Evolutionary conservation across 2,113 vertebrate species (phyloP).

Genomic region (Pseudorectes ferrugineus): DNA sequence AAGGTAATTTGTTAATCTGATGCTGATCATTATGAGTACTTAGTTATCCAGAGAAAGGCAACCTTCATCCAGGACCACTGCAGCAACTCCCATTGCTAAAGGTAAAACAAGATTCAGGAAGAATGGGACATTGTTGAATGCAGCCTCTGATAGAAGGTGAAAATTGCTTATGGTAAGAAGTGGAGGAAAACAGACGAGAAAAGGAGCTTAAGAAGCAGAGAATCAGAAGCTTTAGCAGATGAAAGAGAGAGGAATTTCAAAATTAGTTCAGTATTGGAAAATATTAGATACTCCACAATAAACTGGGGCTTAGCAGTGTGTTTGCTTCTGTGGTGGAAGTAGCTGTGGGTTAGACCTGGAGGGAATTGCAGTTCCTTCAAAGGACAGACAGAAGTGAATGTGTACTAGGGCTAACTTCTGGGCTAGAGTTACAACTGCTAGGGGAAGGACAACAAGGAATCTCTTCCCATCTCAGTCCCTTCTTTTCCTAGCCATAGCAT

Average conservation of each 20-base stretch:
- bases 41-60: not conserved
- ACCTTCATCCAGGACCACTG: not conserved
- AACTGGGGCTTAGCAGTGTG: not conserved
- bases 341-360: not conserved
- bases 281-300: not conserved
- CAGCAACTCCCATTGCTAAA: not conserved
- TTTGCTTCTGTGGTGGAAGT: not conserved
- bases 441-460: not conserved
- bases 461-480: not conserved
- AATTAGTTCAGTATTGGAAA: not conserved
- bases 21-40: not conserved
- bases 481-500: not conserved
- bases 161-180: not conserved
- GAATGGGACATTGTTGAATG: not conserved
- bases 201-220: not conserved
- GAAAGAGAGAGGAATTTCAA: not conserved
- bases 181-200: not conserved
- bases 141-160: not conserved
- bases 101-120: not conserved
- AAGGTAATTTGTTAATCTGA: not conserved
- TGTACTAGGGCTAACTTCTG: not conserved
- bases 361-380: not conserved
- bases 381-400: not conserved
- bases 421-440: not conserved
- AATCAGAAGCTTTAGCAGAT: not conserved